These are phyloP conservation scores for Druon quercuslanigerum DNA, from an alignment of 1,140 invertebrate genomes.

Conservation along the genomic window DNA sequence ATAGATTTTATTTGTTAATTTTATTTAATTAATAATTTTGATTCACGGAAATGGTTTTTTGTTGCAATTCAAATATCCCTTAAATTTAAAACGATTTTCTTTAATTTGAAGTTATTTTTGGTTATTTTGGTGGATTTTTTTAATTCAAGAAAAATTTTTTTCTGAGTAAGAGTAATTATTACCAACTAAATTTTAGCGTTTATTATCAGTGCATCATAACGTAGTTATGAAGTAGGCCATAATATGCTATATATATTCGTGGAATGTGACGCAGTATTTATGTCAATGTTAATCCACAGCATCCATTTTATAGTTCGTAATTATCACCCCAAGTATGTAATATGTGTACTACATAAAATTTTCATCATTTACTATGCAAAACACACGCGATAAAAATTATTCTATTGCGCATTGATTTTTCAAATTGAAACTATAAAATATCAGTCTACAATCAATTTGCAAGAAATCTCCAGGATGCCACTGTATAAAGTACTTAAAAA, in stretches of 20 bases:
- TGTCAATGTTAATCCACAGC: conserved; percentile 52
- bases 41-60: too few relatives aligned
- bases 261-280: conserved; percentile 41
- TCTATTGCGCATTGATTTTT: conserved; percentile 6
- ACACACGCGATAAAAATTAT: background rate
- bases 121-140: too few relatives aligned
- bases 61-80: too few relatives aligned
- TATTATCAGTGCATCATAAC: conserved; percentile 35
- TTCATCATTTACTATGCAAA: background rate
- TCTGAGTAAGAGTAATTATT: too few relatives aligned
- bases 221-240: conserved; percentile 39
- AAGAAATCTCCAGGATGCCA: background rate
- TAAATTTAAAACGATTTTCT: too few relatives aligned
- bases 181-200: background rate
- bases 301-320: conserved; percentile 51
- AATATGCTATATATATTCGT: conserved; percentile 36
- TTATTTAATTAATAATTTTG: too few relatives aligned
- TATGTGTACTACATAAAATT: background rate
- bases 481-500: too few relatives aligned
- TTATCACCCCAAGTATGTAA: conserved; percentile 43
- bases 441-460: background rate
- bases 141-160: too few relatives aligned
- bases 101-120: too few relatives aligned
- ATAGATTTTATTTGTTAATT: too few relatives aligned
- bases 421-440: background rate